Evolutionary conservation across 2,113 vertebrate genomes (phyloP).

Genomic region (Ascaphus truei): DNA sequence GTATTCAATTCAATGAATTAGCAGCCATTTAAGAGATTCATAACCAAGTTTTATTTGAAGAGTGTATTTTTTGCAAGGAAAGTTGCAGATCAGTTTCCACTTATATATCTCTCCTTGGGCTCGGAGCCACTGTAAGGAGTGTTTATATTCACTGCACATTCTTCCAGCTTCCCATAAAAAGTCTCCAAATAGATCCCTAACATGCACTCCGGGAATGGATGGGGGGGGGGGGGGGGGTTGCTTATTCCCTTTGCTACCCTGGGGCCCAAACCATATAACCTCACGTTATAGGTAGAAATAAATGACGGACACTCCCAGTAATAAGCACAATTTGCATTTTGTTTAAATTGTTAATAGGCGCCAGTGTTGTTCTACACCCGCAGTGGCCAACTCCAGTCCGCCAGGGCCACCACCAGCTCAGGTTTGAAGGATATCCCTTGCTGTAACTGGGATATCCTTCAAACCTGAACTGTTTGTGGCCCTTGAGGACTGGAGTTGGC

Average conservation of each 20-base stretch:
- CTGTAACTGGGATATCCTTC: too few relatives aligned
- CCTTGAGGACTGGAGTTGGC: too few relatives aligned
- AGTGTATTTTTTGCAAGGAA: not conserved
- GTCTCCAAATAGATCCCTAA: conserved; percentile 11
- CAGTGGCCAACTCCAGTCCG: too few relatives aligned
- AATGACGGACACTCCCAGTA: too few relatives aligned
- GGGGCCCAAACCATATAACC: too few relatives aligned
- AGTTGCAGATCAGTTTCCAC: not conserved
- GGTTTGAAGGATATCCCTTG: too few relatives aligned
- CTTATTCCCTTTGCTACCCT: not conserved
- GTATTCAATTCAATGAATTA: not conserved
- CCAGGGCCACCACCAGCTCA: too few relatives aligned
- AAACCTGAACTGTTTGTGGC: too few relatives aligned
- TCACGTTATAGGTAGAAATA: too few relatives aligned
- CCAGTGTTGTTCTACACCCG: too few relatives aligned
- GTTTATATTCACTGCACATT: conserved; percentile 20
- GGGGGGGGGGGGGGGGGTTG: not conserved
- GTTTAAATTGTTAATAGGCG: too few relatives aligned
- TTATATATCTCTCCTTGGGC: not conserved
- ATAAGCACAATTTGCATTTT: too few relatives aligned
- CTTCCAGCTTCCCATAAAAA: conserved; percentile 23
- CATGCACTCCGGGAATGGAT: not conserved
- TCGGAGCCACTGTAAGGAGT: not conserved
- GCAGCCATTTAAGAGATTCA: not conserved
- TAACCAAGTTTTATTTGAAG: not conserved